Evolutionary conservation across 2,888 invertebrate species (phyloP), one percentile per base, ranked within the genome.

Genomic region (Sarcophaga subvicina): DNA sequence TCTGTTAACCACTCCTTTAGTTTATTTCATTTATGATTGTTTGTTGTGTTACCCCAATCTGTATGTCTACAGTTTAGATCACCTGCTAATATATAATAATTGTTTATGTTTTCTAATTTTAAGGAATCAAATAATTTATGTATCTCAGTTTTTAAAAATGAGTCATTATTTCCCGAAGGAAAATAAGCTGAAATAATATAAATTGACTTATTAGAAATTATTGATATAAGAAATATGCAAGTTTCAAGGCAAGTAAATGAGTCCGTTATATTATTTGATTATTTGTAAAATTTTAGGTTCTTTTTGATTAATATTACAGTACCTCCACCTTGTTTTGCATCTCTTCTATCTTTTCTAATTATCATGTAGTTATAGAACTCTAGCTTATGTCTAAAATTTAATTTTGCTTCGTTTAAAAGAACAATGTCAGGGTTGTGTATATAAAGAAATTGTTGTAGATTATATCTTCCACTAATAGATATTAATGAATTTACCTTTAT

Each of bases 21-120:
- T 14, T 49, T 49, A 54, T n/a, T 27, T n/a, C 27, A 49, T 49
- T 47, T 47, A 20, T 54, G 54, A 54, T 12, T 70, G 49, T 47
- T 64, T 64, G 17, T 64, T 66, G 62, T 47, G 22, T 73, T 73
- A 20, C 45, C 62, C 63, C 73, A 73, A n/a, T 73, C 73, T 20
- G 20, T 64, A 27, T 76, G 64, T 66, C 47, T 70, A 20, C 10
- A 66, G 25, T 59, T 66, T 25, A 70, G 54, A 45, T 70, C 70
- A 17, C 70, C 47, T 54, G 37, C 37, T 37, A 37, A 37, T 37
- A 37, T 6, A 6, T 37, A 37, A 37, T 37, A 6, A 37, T 37
- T 37, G 37, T 37, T 37, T 37, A 27, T 27, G 37, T 6, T 37
- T 37, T 37, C 6, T 37, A 37, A 37, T 37, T 37, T 37, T 37